Evolutionary conservation across 2,888 invertebrate species (phyloP), one percentile per base, ranked within the genome.

Genomic region (Nipponacmea schrenckii): DNA sequence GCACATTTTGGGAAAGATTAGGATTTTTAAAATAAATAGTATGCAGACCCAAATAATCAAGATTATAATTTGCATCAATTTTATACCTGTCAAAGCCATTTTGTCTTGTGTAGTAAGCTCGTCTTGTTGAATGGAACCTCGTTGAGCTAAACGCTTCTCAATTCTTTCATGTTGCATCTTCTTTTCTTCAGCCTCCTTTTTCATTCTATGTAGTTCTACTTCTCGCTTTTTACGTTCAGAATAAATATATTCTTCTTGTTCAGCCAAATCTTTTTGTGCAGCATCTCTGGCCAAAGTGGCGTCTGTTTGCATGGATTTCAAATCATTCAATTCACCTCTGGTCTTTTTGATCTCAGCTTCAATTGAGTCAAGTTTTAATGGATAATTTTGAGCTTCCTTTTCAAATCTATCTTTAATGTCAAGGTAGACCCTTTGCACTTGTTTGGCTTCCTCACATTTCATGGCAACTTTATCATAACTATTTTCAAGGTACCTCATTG

Each of bases 101-200:
- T 84, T 85, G 72, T 88, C 86, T 63, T 81, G 83, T 7, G 84
- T 78, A 12, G 77, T 74, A 15, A 86, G 67, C 8, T 89, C 89
- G 74, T 89, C 88, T 64, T 85, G 86, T 64, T 81, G 81, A 46
- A 87, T 82, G 15, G 88, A 87, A 50, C 86, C 85, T 66, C 87
- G 78, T 76, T 86, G 86, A 8, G 85, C 84, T 76, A 86, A 85
- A 79, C 87, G 79, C 67, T 86, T 83, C 77, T 89, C 88, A 67
- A 86, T 85, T 66, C 86, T 80, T 73, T 89, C 89, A 74, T 89
- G 87, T 70, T 86, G 86, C 79, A 88, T 82, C 70, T 87, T 87
- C 81, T 88, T 89, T 74, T 89, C 88, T 64, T 89, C 89, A 20
- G 89, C 88, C 70, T 89, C 88, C 74, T 88, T 89, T 79, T 87